Percentiles rank a stretch among this genome's conserved stretches.
phyloP scores from a whole-genome alignment of 1,140 invertebrate species.

The Lepidostoma basale region DNA sequence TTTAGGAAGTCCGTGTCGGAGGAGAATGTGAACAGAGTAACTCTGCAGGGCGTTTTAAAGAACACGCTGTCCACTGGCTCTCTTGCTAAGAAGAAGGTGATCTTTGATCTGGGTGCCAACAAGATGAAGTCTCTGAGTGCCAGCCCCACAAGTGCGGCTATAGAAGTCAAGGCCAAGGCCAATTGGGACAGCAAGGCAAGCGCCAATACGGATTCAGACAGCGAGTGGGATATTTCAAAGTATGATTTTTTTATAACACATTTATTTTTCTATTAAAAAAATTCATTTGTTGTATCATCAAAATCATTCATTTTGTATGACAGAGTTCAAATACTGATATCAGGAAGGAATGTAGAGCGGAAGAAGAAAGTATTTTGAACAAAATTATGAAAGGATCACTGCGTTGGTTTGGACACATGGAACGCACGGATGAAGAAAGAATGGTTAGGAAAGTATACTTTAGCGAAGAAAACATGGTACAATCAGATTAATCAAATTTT shows the following conservation, averaged over 20 bases:
- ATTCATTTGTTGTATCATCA: too few species aligned
- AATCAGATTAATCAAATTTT: too few species aligned
- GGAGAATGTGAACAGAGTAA: slow-evolving; percentile 48
- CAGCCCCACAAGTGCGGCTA: slow-evolving; percentile 55
- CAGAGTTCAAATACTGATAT: neutral
- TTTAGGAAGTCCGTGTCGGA: slow-evolving; percentile 47
- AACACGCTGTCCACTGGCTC: slow-evolving; percentile 58
- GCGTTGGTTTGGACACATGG: too few species aligned
- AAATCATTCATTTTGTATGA: neutral
- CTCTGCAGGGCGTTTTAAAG: slow-evolving; percentile 64
- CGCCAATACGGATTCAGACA: slow-evolving; percentile 53
- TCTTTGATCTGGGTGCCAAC: slow-evolving; percentile 65
- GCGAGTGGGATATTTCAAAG: slow-evolving; percentile 63
- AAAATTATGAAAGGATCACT: too few species aligned
- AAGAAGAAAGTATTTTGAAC: too few species aligned
- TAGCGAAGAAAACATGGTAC: too few species aligned
- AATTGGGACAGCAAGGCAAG: slow-evolving; percentile 47
- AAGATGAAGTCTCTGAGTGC: slow-evolving; percentile 59
- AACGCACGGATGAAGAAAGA: too few species aligned
- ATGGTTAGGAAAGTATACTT: too few species aligned
- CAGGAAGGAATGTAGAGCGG: too few species aligned
- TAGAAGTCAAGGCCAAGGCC: slow-evolving; percentile 52
- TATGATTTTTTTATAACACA: slow-evolving; percentile 44
- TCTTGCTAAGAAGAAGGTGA: slow-evolving; percentile 65
- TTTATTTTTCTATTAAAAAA: too few species aligned